Evolutionary conservation across 2,113 vertebrate species (phyloP), one percentile per base, ranked within the genome.

Genomic region (Ariopsis seemanni): DNA sequence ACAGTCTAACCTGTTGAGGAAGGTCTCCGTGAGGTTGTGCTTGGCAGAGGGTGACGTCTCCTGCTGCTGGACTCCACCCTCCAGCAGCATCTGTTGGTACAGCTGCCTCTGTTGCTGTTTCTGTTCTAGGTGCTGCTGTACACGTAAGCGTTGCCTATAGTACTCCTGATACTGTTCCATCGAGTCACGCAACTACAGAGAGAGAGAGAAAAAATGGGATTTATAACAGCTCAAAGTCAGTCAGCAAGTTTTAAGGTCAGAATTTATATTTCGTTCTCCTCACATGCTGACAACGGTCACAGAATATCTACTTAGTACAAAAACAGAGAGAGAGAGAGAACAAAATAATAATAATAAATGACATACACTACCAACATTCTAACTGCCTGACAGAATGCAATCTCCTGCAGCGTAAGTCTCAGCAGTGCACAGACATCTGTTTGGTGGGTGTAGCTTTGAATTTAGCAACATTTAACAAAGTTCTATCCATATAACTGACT

Each of bases 51-150:
- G 95, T 88, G 94, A 92, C 8, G 96, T 97, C 34, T 97, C 97
- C 42, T 96, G 96, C 91, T 98, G 97, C 93, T 97, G 96, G 53
- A 99, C 98, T 2, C 98, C 98, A 87, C 98, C 98, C 93, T 99
- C 98, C 77, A 97, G 93, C 85, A 99, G 89, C 98, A 99, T 99
- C 90, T 99, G 98, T 90, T 99, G 98, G 91, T 99, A 99, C 85
- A 99, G 91, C 85, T 98, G 97, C 60, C 96, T 93, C 63, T 99
- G 98, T 55, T 99, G 98, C 89, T 99, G 97, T n/a, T 99, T 99
- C 95, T 99, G 98, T 88, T 99, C 98, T 42, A 99, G 94, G 91
- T 99, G 98, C 91, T 99, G 98, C 92, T 99, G 98, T 87, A 99
- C 98, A 6, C 97, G 97, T 2, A 99, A 90, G 0, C 98, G 96